Evolutionary conservation across 2,888 invertebrate genomes (phyloP), one percentile per base, ranked within the genome.

Genomic region (Sminthurinus aureus): DNA sequence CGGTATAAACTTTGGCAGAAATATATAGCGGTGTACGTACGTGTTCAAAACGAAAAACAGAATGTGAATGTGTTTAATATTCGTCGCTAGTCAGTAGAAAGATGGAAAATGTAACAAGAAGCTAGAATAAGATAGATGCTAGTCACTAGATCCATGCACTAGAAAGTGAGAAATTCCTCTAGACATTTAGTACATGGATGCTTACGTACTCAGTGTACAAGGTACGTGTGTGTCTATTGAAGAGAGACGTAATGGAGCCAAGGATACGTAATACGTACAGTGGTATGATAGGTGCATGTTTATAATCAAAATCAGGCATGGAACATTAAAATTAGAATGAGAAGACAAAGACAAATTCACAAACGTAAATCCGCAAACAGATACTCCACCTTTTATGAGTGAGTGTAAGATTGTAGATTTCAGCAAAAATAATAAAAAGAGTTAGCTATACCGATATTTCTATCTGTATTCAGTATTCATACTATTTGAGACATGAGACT

Each of bases 221-320:
- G n/a, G n/a, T n/a, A 9, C 2, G 18, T 58, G 69, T n/a, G 2
- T 69, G 75, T 51, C 4, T 71, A 52, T 50, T 73, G 74, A 74
- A 74, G 81, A 74, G 74, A 81, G 75, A 74, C 81, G 38, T 75
- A 81, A 26, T 64, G 81, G 81, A 81, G 81, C 81, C 81, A 81
- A 81, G 81, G 81, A 64, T 81, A 73, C 73, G 69, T 38, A 51
- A 0, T 38, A 18, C 76, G n/a, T 67, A 20, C 67, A 67, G n/a
- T 12, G n/a, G 22, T 67, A n/a, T 67, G 22, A 8, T 67, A 22
- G 22, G 67, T 22, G 22, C 22, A 67, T 20, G 67, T 20, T 15
- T 38, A 38, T 22, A 24, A 24, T n/a, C 18, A 69, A 69, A 1
- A 69, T 69, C 69, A 22, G 11, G 20, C 69, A 69, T n/a, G 20